Base-by-base conservation (phyloP, 2,113 vertebrate genomes). In the Brienomyrus brachyistius region DNA sequence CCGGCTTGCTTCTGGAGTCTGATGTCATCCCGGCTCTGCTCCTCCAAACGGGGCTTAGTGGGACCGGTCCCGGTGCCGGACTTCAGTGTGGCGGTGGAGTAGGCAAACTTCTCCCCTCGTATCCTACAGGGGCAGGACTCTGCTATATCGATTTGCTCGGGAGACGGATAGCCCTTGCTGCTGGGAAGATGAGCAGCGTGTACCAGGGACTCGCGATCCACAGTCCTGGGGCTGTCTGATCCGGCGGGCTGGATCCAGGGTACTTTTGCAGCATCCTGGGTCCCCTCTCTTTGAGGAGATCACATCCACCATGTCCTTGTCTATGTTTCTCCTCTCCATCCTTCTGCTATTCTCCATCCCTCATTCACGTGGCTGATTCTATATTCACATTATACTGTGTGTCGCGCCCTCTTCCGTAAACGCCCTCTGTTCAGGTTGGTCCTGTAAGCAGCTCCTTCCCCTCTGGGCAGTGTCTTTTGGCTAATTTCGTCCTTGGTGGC, bases 1-100 rank as follows among this genome's bases (percentile, higher is more conserved):
- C 45, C 15, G 23, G 74, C 90, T 48, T 91, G 89, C 88, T 94
- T 88, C 13, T 89, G 5, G 89, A 88, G 94, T 95, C 93, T 94
- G 94, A 94, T 94, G 92, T 94, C 92, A 88, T 88, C 74, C 87
- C 92, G 88, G 88, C 92, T 91, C 90, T 92, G 92, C 92, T 93
- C 80, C 23, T 21, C 51, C 88, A 11, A 85, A 90, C 91, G 87
- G 88, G 90, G 90, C 40, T 52, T 90, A 0, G 89, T 27, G 19
- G 85, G 9, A 10, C 74, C 66, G 89, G 86, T 90, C 89, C 88
- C 7, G 48, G 45, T 1, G 4, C 31, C 1, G 9, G 43, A 83
- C 13, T 40, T 77, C 70, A 19, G n/a, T 27, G n/a, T 5, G 70
- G 70, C 31, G 40, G 31, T 40, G 35, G 27, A 77, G 70, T 47